phyloP scores from a whole-genome alignment of 2,888 invertebrate genomes.

The Nephrotoma flavescens region DNA sequence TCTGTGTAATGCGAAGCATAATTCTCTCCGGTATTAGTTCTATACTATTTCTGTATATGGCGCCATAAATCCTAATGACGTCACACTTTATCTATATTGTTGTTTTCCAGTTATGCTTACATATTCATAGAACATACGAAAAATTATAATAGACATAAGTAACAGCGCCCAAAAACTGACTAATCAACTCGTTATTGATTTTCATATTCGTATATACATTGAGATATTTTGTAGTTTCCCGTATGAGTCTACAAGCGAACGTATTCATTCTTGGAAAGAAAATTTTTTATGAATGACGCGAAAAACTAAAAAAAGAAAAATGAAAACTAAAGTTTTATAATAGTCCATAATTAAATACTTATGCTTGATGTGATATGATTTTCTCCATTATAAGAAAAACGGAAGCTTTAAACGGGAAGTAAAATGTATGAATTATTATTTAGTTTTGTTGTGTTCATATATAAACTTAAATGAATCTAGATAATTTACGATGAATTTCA shows the following conservation, averaged over 20 bases:
- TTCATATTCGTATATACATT: background rate
- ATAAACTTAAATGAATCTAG: background rate
- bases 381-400: background rate
- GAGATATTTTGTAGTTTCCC: background rate
- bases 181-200: background rate
- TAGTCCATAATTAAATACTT: background rate
- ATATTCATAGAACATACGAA: background rate
- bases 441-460: background rate
- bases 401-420: background rate
- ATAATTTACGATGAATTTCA: background rate
- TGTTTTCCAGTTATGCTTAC: background rate
- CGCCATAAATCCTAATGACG: background rate
- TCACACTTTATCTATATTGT: background rate
- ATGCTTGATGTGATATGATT: background rate
- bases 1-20: background rate
- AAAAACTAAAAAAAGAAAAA: background rate
- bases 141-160: background rate
- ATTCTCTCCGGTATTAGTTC: background rate
- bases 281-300: background rate
- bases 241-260: background rate
- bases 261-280: background rate
- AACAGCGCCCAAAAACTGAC: background rate
- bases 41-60: background rate
- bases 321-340: background rate
- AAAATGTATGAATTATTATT: background rate